Base-by-base conservation (phyloP, 2,888 invertebrate species). In the Exephanes ischioxanthus region DNA sequence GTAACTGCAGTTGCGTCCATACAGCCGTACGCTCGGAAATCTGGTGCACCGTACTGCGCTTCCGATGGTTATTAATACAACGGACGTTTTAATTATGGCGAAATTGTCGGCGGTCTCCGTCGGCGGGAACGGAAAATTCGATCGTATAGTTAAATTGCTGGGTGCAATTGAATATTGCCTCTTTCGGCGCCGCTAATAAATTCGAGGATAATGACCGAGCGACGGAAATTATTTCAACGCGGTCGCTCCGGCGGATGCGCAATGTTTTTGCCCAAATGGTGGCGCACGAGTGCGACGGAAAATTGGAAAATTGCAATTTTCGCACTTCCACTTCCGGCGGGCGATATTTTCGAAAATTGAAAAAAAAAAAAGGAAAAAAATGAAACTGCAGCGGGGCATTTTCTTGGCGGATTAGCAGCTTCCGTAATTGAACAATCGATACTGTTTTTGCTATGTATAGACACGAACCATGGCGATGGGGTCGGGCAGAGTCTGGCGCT, bases 31-130 rank as follows among this genome's bases (percentile, higher is more conserved):
- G 30, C 75, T 58, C 16, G 19, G 30, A 33, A 53, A 71, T n/a
- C 33, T 33, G 30, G 19, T 16, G 33, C 53, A 1, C 45, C 14
- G 41, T 55, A 30, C 53, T n/a, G 67, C 66, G 63, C 30, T 53
- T 58, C 58, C 26, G 55, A 26, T 22, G 48, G 67, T 86, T 85
- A 87, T 87, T 87, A 86, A 86, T 80, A 83, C 72, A 84, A 88
- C 75, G 82, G 80, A 80, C 67, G 53, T 77, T 87, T 86, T 83
- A 84, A 85, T 87, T 84, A 84, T 83, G 73, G 78, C 0, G 19
- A 81, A 81, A 84, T 80, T 51, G 70, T 55, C 51, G 30, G 33
- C 53, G 26, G n/a, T 48, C 66, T 9, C 14, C 11, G 30, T 19
- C 9, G 9, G 3, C 22, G 66, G 14, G 33, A 73, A 66, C 51